Evolutionary conservation across 2,888 invertebrate species (phyloP), one percentile per base, ranked within the genome.

Genomic region (Plebejus anna): DNA sequence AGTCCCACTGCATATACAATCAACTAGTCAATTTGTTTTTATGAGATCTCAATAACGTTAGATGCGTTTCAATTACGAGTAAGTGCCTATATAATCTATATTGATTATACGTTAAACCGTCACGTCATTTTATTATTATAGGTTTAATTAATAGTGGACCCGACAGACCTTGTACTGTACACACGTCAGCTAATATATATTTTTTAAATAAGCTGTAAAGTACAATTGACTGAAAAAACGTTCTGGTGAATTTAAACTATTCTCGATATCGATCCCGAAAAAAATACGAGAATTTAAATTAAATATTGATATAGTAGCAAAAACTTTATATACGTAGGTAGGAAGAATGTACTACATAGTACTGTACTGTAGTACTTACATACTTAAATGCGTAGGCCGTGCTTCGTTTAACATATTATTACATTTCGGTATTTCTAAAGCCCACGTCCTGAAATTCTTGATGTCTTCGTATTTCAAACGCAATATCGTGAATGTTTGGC

Each of bases 1-100:
- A 32, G 11, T 32, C 7, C 28, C 32, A 36, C 5, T 36, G 36
- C 66, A 36, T 36, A 32, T 32, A 32, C 13, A 13, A 13, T 32
- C 2, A 16, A 66, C 5, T 13, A 36, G 66, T 66, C 66, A 36
- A 66, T 66, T 66, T 36, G 32, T 66, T 66, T 55, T 36, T 66
- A 36, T 66, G 66, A 66, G 66, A 66, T 66, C 4, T 66, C 66
- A 66, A 66, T 66, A 32, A 66, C 66, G 32, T 66, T 66, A 66
- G 13, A 32, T 36, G 66, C 66, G 32, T 66, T 66, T 36, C 66
- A 66, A 66, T 66, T 66, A n/a, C n/a, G n/a, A n/a, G n/a, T n/a
- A 66, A 5, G 32, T 66, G 11, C 13, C 28, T 66, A 66, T 66
- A 66, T 22, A 59, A 59, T 59, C 61, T 61, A 61, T 28, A 28